phyloP scores from a whole-genome alignment of 1,140 invertebrate species.

The Drosophila burlai region DNA sequence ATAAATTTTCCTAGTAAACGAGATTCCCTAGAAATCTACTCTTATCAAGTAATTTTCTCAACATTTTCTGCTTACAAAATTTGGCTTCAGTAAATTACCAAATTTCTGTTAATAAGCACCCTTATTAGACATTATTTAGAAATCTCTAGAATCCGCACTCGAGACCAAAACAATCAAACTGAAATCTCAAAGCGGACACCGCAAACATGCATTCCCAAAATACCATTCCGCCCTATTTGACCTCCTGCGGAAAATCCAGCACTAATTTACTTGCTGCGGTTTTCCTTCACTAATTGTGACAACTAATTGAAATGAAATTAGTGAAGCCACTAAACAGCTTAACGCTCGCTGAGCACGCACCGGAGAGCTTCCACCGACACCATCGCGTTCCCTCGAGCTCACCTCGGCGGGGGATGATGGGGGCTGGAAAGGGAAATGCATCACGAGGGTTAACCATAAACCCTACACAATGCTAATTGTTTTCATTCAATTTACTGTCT shows the following conservation, averaged over 20 bases:
- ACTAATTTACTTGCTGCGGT: constrained; percentile 73
- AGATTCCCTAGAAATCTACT: neutral
- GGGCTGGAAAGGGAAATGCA: constrained; percentile 1
- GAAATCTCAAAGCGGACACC: constrained; percentile 44
- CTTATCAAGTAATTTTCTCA: neutral
- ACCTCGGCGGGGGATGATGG: neutral
- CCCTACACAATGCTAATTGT: constrained; percentile 70
- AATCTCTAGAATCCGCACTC: constrained; percentile 18
- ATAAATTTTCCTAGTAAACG: neutral
- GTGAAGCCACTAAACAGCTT: constrained; percentile 74
- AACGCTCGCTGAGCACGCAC: constrained; percentile 55
- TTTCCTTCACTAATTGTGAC: constrained; percentile 71
- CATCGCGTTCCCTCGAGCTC: neutral
- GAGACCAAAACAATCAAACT: constrained; percentile 25
- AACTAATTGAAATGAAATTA: constrained; percentile 82
- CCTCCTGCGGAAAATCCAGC: constrained; percentile 2
- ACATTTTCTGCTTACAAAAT: neutral
- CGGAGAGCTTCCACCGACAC: neutral
- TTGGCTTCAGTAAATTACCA: neutral
- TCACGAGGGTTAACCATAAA: constrained; percentile 58
- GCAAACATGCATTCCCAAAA: constrained; percentile 36
- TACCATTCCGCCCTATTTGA: neutral
- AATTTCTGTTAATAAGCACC: neutral
- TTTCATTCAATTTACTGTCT: constrained; percentile 73
- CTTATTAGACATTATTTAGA: constrained; percentile 4